Evolutionary conservation across 1,140 invertebrate species (phyloP).

Genomic region (Drosophila albomicans): DNA sequence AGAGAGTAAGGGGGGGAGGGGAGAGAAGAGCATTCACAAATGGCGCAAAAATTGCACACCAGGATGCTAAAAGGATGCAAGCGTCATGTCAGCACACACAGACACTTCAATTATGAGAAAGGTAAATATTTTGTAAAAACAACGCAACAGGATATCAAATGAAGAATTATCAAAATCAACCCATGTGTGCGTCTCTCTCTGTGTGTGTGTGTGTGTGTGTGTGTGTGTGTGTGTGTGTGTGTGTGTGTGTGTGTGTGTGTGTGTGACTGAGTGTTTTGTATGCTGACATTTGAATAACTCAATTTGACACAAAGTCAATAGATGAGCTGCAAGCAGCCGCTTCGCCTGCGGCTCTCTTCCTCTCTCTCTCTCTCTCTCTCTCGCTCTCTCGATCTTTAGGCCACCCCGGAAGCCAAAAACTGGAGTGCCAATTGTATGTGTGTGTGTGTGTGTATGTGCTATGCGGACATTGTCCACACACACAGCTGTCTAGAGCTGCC

Average conservation of each 20-base stretch:
- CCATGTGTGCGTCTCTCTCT: conserved; percentile 7
- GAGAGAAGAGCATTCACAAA: conserved; percentile 49
- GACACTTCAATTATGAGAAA: conserved; percentile 82
- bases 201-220: conserved; percentile 68
- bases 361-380: no score
- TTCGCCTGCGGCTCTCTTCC: conserved; percentile 19
- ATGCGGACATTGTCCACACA: conserved; percentile 22
- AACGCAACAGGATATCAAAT: conserved; percentile 84
- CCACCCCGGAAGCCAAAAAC: conserved; percentile 73
- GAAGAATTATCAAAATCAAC: conserved; percentile 52
- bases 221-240: no score
- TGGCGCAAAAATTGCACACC: conserved; percentile 72
- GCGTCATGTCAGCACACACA: conserved; percentile 36
- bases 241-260: conserved; percentile 25
- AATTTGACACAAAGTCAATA: conserved; percentile 82
- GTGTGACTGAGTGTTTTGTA: conserved; percentile 21
- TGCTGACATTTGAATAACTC: conserved; percentile 72
- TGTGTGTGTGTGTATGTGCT: neutral
- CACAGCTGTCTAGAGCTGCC: conserved; percentile 23
- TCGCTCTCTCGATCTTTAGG: conserved; percentile 20
- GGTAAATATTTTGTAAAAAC: conserved; percentile 84
- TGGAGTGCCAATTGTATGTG: conserved; percentile 60
- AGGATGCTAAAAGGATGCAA: conserved; percentile 44
- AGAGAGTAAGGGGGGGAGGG: conserved; percentile 4
- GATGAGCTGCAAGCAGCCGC: conserved; percentile 57